Evolutionary conservation across 1,140 invertebrate species (phyloP), one percentile per base, ranked within the genome.

Genomic region (Diachasmimorpha longicaudata): DNA sequence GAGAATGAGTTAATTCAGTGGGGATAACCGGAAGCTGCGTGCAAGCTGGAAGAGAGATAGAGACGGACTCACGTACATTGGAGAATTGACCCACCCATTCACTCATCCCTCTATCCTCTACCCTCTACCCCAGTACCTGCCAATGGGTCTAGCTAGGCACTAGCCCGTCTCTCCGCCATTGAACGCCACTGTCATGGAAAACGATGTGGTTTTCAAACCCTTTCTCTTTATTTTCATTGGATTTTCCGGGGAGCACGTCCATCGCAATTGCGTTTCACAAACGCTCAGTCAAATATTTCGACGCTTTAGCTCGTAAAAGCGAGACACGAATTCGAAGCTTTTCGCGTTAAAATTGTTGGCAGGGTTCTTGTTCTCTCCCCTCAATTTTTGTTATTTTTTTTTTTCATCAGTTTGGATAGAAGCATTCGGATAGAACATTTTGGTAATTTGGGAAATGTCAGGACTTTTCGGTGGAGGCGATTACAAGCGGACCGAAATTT

Each of bases 1-100:
- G 68, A 79, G 76, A 80, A 81, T 76, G 79, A 79, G 79, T 85
- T 82, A 84, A 84, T 84, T 78, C 80, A 68, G 78, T 71, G 75
- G 76, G 79, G 80, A 81, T 82, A 83, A 82, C 74, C 81, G 81
- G 79, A 81, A 84, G 77, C 70, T 74, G 76, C 74, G 77, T 77
- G 77, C 79, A 6, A n/a, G 16, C 74, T 55, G 80, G 68, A 76
- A 72, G 70, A 74, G 76, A 72, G 70, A 74, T n/a, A 73, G 46
- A 67, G 74, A 68, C 66, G 70, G 66, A 58, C 48, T 73, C 79
- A 74, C 48, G 68, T 42, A 68, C 23, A 48, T 67, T 48, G 67
- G 68, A 55, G 19, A 63, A 72, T 68, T 72, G 52, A 68, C 58
- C 42, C 67, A 66, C 46, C 70, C 44, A 74, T 37, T 67, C 74